Conservation (phyloP, 2,888 invertebrate genomes). For the Cheilosia urbana region DNA sequence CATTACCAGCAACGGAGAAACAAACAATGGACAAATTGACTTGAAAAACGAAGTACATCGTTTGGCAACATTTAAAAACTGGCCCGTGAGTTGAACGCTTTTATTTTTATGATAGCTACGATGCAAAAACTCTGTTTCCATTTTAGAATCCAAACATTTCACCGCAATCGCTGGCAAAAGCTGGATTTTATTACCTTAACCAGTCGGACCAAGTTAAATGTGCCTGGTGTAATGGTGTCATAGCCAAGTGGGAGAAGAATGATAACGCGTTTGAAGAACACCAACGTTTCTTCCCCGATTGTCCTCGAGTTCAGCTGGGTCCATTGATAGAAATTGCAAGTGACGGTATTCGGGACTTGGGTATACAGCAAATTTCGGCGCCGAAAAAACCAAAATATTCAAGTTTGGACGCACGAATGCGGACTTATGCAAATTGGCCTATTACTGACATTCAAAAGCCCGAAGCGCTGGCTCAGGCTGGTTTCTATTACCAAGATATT, state of each 20-base stretch:
- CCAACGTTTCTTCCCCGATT: conserved; percentile 90
- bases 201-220: conserved; percentile 90
- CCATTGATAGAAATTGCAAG: conserved; percentile 83
- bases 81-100: conserved; percentile 87
- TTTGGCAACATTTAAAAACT: conserved; percentile 89
- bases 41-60: conserved; percentile 88
- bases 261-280: conserved; percentile 94
- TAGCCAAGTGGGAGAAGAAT: conserved; percentile 91
- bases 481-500: conserved; percentile 92
- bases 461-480: conserved; percentile 91
- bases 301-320: conserved; percentile 85
- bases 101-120: neutral
- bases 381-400: conserved; percentile 88
- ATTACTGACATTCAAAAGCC: conserved; percentile 90
- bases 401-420: conserved; percentile 88
- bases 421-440: conserved; percentile 92
- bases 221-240: conserved; percentile 90
- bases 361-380: conserved; percentile 84
- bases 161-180: conserved; percentile 89
- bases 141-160: conserved; percentile 85
- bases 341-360: conserved; percentile 85
- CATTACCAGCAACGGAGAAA: conserved; percentile 52
- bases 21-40: conserved; percentile 80
- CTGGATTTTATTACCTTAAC: conserved; percentile 93
- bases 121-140: neutral